These are phyloP conservation scores for Drosophila littoralis DNA, from an alignment of 1,140 invertebrate species.

Conservation along the genomic window DNA sequence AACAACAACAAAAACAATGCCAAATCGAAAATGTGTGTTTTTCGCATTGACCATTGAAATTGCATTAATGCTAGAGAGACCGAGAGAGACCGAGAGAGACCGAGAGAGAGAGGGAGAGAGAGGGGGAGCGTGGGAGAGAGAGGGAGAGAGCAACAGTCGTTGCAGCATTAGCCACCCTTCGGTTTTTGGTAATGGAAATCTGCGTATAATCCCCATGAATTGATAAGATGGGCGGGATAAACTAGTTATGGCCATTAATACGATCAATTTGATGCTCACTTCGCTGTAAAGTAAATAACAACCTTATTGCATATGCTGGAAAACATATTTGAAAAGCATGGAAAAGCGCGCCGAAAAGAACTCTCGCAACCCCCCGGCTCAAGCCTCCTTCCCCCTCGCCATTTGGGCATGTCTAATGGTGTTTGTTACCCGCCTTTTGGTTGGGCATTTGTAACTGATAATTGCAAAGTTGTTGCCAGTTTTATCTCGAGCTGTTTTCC, in stretches of 20 bases:
- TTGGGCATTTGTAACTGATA: constrained; percentile 67
- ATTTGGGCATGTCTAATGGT: constrained; percentile 46
- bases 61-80: constrained; percentile 65
- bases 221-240: constrained; percentile 83
- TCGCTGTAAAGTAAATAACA: constrained; percentile 77
- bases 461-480: constrained; percentile 60
- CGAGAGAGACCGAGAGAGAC: background rate
- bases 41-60: constrained; percentile 75
- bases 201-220: constrained; percentile 79
- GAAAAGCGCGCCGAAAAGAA: background rate
- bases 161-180: constrained; percentile 24
- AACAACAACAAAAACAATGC: constrained; percentile 33
- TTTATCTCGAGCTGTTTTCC: background rate
- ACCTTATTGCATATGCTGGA: constrained; percentile 67
- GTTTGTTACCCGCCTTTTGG: constrained; percentile 56
- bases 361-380: background rate
- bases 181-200: constrained; percentile 77
- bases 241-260: constrained; percentile 84
- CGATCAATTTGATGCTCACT: constrained; percentile 84
- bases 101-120: background rate
- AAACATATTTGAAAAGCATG: constrained; percentile 28
- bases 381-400: constrained; percentile 9
- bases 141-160: background rate
- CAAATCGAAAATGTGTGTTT: constrained; percentile 80
- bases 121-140: background rate